Percentiles rank a stretch among this genome's conserved stretches.
Conservation (phyloP, 2,113 vertebrate species). For the Pteruthius melanotis region DNA sequence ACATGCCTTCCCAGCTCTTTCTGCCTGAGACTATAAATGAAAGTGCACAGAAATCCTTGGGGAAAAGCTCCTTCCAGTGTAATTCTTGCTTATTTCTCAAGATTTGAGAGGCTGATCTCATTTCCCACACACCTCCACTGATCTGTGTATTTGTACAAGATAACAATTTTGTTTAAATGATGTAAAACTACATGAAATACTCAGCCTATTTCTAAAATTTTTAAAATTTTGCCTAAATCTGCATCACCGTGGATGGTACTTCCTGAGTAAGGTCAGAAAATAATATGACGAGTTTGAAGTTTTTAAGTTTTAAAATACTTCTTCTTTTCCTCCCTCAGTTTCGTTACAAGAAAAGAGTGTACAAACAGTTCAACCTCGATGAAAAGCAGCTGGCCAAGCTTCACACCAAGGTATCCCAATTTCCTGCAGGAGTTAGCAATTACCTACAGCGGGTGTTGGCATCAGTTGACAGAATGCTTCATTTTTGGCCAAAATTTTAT, state of each 20-base stretch:
- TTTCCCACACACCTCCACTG: background rate
- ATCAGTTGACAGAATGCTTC: background rate
- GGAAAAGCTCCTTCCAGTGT: background rate
- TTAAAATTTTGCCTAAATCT: background rate
- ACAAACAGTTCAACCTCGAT: slow-evolving; percentile 93
- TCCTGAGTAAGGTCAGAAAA: background rate
- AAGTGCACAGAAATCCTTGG: background rate
- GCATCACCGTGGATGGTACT: fast-evolving
- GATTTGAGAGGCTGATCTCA: background rate
- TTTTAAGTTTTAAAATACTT: background rate
- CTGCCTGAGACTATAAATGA: background rate
- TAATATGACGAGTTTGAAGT: fast-evolving
- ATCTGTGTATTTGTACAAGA: background rate
- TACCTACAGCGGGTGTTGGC: background rate
- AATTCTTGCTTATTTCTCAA: background rate
- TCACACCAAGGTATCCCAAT: slow-evolving; percentile 86
- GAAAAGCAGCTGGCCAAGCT: slow-evolving; percentile 97
- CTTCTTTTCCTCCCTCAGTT: slow-evolving; percentile 74
- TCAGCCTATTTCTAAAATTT: background rate
- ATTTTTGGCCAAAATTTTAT: background rate
- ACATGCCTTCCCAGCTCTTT: background rate
- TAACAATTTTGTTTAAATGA: background rate
- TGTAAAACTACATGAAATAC: background rate
- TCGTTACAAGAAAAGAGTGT: slow-evolving; percentile 96
- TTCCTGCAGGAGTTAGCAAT: background rate